phyloP scores from a whole-genome alignment of 2,888 invertebrate species.

The Dione juno region DNA sequence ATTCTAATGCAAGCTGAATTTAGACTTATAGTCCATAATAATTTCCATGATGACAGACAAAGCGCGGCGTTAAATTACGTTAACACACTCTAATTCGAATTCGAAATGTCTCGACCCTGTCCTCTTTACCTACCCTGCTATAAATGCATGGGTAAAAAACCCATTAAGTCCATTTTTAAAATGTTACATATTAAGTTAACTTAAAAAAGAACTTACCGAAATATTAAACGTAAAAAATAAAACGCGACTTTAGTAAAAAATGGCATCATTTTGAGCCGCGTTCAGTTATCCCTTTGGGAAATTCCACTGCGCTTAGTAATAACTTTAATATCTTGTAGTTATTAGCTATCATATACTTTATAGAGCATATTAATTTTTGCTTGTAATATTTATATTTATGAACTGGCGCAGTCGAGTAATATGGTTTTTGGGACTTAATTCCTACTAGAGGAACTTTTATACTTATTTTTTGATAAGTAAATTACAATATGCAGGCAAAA shows the following conservation, averaged over 20 bases:
- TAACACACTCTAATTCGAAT: no score
- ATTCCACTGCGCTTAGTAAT: slow-evolving; percentile 37
- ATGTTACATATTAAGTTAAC: neutral
- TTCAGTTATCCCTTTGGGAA: slow-evolving; percentile 36
- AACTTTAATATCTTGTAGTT: slow-evolving; percentile 28
- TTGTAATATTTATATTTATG: neutral
- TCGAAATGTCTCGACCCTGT: no score
- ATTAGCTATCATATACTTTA: slow-evolving; percentile 14
- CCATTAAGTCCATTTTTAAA: neutral
- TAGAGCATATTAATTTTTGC: slow-evolving; percentile 8
- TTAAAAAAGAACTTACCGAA: neutral
- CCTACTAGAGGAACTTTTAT: no score
- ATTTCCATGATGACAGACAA: no score
- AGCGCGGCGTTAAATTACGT: no score
- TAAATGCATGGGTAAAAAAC: no score
- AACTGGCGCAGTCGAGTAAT: neutral
- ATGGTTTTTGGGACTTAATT: no score
- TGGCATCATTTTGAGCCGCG: slow-evolving; percentile 26
- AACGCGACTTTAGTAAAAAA: slow-evolving; percentile 17
- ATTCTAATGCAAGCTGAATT: no score
- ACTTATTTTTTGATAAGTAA: no score
- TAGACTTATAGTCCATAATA: no score
- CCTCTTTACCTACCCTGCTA: no score
- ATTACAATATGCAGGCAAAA: no score
- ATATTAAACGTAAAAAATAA: slow-evolving; percentile 7